Evolutionary conservation across 2,888 invertebrate genomes (phyloP), one percentile per base, ranked within the genome.

Genomic region (Slavum lentiscoides): DNA sequence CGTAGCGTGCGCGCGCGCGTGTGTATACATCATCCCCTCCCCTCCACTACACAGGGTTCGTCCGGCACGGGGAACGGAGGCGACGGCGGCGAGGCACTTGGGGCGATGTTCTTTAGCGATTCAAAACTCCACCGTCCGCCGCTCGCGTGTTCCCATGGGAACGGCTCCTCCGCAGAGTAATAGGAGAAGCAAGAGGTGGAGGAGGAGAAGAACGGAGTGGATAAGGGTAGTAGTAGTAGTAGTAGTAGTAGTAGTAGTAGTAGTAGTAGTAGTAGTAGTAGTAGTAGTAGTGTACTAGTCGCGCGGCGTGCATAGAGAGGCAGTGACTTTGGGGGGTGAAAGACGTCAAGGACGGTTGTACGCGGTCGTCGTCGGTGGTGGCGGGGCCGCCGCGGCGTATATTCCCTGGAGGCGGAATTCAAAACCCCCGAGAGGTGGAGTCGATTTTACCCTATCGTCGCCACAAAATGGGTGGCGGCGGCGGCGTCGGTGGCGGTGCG

Each of bases 101-200:
- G 61, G 67, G 61, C 49, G 30, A 53, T 53, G 77, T 77, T 77
- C 69, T 77, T 77, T 70, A 70, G 77, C 77, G 77, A 77, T 77
- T 77, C 69, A 37, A 61, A 69, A 77, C 77, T 30, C 23, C 49
- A n/a, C 53, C 73, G 49, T 23, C 67, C 43, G 67, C 53, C 83
- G 76, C 74, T 72, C 67, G 61, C 69, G 69, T 87, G 89, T 89
- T 88, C 89, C 89, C 88, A 88, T 88, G 88, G 88, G 89, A 88
- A 88, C 88, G 87, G 87, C 86, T 86, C 86, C 85, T 85, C 85
- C 86, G 85, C 72, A 75, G 76, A 82, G 82, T 67, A 86, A 86
- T 77, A 75, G 82, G 73, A 88, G 30, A 30, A 30, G 30, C 2
- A 30, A 30, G 30, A 30, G 30, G 2, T 2, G 30, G 30, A 30